Evolutionary conservation across 2,797 vertebrate species (phyloP), one percentile per base, ranked within the genome.

Genomic region (Gila robusta): DNA sequence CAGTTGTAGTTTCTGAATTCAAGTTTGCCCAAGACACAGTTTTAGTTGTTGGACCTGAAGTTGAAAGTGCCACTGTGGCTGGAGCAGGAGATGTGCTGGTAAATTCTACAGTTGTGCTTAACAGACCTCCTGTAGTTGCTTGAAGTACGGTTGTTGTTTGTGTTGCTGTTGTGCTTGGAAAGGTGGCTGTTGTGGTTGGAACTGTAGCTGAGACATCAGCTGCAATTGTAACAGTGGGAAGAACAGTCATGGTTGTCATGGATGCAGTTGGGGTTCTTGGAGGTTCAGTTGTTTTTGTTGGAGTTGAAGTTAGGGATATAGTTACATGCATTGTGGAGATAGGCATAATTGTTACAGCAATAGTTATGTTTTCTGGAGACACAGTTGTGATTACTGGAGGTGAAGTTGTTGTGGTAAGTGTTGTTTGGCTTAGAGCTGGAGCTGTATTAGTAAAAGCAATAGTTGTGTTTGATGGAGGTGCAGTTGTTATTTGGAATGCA

Each of bases 271-370:
- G 0, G 2, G 14, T 26, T 17, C 16, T 28, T 17, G 71, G 71
- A 26, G 44, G 44, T 47, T 66, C 59, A 66, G 78, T 66, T 66
- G 78, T 79, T 66, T 47, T 79, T 26, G 56, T 64, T 28, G 56
- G 37, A 64, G 56, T 64, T 44, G 16, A 41, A 62, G 77, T 64
- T 64, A n/a, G 39, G 17, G 8, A 28, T 28, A 11, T 16, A 28
- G 37, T 79, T 44, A 39, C 77, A 44, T 26, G 14, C n/a, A n/a
- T 17, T 41, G 37, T 44, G 2, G 56, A 64, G 9, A 59, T 44
- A 3, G 74, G 32, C 52, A 23, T 39, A n/a, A 16, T n/a, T 39
- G 74, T 77, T 7, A 77, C 74, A 77, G 54, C 35, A 62, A 41
- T 14, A 41, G 77, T 79, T 64, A 79, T 64, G 8, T 62, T 41